These are phyloP conservation scores for Serranochromis macrocephalus DNA, from an alignment of 2,113 vertebrate species.

Conservation along the genomic window DNA sequence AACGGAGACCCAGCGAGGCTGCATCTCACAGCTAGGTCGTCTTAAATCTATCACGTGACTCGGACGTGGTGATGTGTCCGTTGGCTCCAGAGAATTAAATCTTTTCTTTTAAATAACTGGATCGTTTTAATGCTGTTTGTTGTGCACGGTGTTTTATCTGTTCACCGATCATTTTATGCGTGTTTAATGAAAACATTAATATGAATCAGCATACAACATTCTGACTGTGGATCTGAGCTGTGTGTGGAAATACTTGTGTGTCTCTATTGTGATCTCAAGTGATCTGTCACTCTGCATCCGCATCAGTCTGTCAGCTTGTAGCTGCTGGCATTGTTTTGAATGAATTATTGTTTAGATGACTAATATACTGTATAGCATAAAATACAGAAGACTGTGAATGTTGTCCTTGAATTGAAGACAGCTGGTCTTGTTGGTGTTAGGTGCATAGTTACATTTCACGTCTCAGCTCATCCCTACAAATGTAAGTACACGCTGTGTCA, in stretches of 20 bases:
- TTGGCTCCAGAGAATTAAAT: neutral
- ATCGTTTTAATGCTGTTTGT: neutral
- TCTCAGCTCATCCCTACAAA: neutral
- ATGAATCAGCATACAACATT: neutral
- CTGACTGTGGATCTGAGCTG: neutral
- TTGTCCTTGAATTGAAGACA: neutral
- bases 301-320: neutral
- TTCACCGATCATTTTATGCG: neutral
- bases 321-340: neutral
- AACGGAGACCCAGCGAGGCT: neutral
- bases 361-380: neutral
- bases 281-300: neutral
- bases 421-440: neutral
- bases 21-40: neutral
- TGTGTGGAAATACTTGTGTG: neutral
- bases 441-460: neutral
- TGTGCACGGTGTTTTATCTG: neutral
- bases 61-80: neutral
- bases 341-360: neutral
- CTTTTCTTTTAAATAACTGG: neutral
- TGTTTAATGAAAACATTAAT: neutral
- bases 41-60: neutral
- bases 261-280: neutral
- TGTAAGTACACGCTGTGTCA: neutral
- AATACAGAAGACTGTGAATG: neutral